phyloP scores from a whole-genome alignment of 2,797 vertebrate species.

The Neosalanx taihuensis region DNA sequence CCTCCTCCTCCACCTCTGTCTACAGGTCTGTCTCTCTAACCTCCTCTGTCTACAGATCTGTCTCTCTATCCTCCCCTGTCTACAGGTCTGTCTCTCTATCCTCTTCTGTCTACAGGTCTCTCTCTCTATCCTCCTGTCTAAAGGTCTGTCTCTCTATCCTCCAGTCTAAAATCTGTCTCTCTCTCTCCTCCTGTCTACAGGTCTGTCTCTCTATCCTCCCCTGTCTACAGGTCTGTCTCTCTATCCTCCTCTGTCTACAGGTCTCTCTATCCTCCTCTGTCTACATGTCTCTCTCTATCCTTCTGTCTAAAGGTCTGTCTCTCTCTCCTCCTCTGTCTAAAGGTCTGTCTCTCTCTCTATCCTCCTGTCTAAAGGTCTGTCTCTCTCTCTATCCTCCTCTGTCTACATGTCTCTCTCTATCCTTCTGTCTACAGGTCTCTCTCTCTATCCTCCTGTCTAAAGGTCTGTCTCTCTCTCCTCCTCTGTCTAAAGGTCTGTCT shows the following conservation, averaged over 20 bases:
- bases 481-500: conserved; percentile 14
- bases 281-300: not conserved
- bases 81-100: conserved; percentile 29
- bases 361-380: conserved; percentile 32
- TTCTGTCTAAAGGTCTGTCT: not conserved
- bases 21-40: conserved; percentile 38
- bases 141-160: no score
- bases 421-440: not conserved
- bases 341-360: not conserved
- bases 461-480: conserved; percentile 39
- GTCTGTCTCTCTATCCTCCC: conserved; percentile 21
- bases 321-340: not conserved
- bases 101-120: conserved; percentile 24
- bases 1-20: not conserved
- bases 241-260: conserved; percentile 38
- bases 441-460: conserved; percentile 36
- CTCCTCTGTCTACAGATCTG: not conserved
- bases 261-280: not conserved
- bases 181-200: no score
- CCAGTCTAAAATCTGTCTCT: conserved; percentile 23
- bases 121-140: not conserved
- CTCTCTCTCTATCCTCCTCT: conserved; percentile 24
- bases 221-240: not conserved
- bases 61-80: not conserved
- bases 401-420: not conserved